phyloP scores from a whole-genome alignment of 1,140 invertebrate species.

The Homarus americanus region DNA sequence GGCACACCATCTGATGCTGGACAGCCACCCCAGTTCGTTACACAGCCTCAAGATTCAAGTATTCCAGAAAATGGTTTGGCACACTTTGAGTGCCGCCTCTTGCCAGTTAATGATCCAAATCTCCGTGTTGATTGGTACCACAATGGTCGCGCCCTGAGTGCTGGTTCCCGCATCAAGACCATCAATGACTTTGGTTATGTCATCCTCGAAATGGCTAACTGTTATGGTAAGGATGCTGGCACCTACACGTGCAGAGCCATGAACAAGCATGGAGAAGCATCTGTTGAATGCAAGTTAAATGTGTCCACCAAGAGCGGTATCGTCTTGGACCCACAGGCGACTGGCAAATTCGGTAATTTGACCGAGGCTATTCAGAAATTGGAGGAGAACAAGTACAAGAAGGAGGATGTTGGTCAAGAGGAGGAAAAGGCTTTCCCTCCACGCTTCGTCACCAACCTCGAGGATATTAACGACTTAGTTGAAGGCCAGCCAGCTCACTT shows the following conservation, averaged over 20 bases:
- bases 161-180: constrained; percentile 92
- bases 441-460: constrained; percentile 90
- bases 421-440: constrained; percentile 93
- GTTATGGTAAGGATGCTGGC: constrained; percentile 92
- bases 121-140: constrained; percentile 98
- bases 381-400: constrained; percentile 92
- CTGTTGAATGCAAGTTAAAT: constrained; percentile 90
- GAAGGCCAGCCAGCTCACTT: constrained; percentile 94
- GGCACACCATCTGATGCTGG: constrained; percentile 83
- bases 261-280: constrained; percentile 93
- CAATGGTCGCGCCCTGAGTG: constrained; percentile 92
- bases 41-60: constrained; percentile 89
- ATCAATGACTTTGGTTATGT: constrained; percentile 94
- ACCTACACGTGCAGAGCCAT: constrained; percentile 93
- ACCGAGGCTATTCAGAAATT: constrained; percentile 93
- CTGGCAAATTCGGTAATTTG: constrained; percentile 77
- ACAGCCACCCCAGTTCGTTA: constrained; percentile 95
- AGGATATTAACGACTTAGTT: constrained; percentile 75
- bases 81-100: constrained; percentile 94
- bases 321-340: constrained; percentile 86
- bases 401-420: constrained; percentile 85
- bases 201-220: constrained; percentile 92
- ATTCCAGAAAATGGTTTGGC: constrained; percentile 93
- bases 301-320: constrained; percentile 89
- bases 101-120: constrained; percentile 93